Conservation (phyloP, 2,888 invertebrate genomes). For the Cephus pulcher region DNA sequence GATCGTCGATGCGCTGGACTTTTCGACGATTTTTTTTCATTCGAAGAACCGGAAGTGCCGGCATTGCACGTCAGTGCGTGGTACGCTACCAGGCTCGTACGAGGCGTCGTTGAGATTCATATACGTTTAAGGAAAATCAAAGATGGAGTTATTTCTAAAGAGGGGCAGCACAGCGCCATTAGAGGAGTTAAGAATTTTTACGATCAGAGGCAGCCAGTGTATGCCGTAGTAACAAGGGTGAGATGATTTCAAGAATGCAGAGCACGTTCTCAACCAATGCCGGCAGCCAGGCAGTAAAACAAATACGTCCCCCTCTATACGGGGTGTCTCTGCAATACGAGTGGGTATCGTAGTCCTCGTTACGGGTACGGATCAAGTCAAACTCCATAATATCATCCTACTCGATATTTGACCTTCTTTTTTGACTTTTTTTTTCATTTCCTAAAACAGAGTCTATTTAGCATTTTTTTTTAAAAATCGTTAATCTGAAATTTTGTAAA, state of each 20-base stretch:
- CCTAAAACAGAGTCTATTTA: no score
- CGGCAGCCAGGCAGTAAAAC: conserved; percentile 65
- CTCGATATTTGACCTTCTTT: background rate
- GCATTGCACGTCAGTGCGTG: no score
- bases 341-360: conserved; percentile 34
- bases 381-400: conserved; percentile 29
- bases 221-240: conserved; percentile 58
- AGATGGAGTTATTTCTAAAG: conserved; percentile 34
- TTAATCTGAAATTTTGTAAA: no score
- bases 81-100: no score
- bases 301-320: conserved; percentile 62
- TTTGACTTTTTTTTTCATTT: background rate
- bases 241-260: conserved; percentile 64
- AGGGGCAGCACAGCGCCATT: conserved; percentile 43
- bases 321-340: conserved; percentile 44
- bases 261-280: conserved; percentile 67
- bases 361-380: conserved; percentile 44
- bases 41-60: no score
- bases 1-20: conserved; percentile 62
- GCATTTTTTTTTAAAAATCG: no score
- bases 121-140: conserved; percentile 24
- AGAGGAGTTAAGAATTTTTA: conserved; percentile 57
- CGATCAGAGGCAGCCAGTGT: conserved; percentile 32
- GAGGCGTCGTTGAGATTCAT: no score
- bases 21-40: conserved; percentile 6